A percentile compares a stretch with the other conserved stretches of the same genome.
These are phyloP conservation scores for Tyto alba DNA, from an alignment of 2,113 vertebrate genomes.

Conservation along the genomic window DNA sequence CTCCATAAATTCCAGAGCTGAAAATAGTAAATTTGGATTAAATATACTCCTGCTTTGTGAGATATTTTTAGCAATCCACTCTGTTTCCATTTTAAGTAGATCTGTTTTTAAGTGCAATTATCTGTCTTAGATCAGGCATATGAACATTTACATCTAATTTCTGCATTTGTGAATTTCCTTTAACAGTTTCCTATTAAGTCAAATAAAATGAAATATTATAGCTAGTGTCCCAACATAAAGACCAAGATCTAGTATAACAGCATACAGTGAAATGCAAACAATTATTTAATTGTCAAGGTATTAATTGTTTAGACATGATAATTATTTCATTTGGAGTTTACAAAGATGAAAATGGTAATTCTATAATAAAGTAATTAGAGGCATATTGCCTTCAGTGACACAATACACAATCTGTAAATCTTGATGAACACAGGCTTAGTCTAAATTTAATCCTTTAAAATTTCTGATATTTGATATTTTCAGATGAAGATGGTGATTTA, in stretches of 20 bases:
- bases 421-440: not conserved
- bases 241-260: not conserved
- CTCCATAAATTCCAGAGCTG: not conserved
- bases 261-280: not conserved
- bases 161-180: not conserved
- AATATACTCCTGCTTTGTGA: not conserved
- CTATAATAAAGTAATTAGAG: not conserved
- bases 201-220: not conserved
- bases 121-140: not conserved
- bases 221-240: not conserved
- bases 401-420: not conserved
- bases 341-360: conserved; percentile 11
- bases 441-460: not conserved
- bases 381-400: not conserved
- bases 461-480: not conserved
- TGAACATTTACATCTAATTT: not conserved
- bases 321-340: conserved; percentile 3
- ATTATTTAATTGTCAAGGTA: not conserved
- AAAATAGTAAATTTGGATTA: not conserved
- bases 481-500: not conserved
- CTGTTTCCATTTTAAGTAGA: not conserved
- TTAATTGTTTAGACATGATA: not conserved
- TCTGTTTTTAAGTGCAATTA: not conserved
- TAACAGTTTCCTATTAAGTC: not conserved
- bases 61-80: not conserved